Percentiles rank a stretch among this genome's conserved stretches.
Evolutionary conservation across 2,113 vertebrate species (phyloP).

Genomic region (Dinomys branickii): DNA sequence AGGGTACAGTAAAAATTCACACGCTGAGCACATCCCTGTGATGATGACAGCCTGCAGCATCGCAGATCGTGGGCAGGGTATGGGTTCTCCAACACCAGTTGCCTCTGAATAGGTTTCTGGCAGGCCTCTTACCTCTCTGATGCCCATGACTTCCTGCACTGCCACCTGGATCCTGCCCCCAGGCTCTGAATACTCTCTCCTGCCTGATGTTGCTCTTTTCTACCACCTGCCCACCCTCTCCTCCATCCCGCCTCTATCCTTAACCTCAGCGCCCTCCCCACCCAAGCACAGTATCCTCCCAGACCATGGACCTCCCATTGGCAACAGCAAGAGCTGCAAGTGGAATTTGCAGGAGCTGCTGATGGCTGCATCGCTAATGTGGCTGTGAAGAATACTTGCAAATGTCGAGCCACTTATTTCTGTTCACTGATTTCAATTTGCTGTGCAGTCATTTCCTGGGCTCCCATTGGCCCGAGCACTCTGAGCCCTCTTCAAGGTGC

Average conservation of each 20-base stretch:
- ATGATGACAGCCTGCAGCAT: not conserved
- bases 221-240: not conserved
- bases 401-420: slow-evolving; percentile 67
- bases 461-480: slow-evolving; percentile 31
- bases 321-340: not conserved
- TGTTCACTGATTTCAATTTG: slow-evolving; percentile 76
- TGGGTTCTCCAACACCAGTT: not conserved
- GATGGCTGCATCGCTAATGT: slow-evolving; percentile 3
- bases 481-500: slow-evolving; percentile 14
- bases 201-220: not conserved
- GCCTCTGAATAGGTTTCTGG: slow-evolving; percentile 1
- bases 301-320: not conserved
- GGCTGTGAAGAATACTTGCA: slow-evolving; percentile 57
- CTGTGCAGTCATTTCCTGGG: slow-evolving; percentile 48
- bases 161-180: not conserved
- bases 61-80: not conserved
- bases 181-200: not conserved
- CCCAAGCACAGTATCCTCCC: not conserved
- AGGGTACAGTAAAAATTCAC: not conserved
- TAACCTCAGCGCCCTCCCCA: not conserved
- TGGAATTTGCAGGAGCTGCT: slow-evolving; percentile 40
- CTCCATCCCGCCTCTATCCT: not conserved
- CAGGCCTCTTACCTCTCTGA: not conserved
- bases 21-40: not conserved
- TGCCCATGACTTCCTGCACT: not conserved